Evolutionary conservation across 2,888 invertebrate species (phyloP), one percentile per base, ranked within the genome.

Genomic region (Leptarthrus brevirostris): DNA sequence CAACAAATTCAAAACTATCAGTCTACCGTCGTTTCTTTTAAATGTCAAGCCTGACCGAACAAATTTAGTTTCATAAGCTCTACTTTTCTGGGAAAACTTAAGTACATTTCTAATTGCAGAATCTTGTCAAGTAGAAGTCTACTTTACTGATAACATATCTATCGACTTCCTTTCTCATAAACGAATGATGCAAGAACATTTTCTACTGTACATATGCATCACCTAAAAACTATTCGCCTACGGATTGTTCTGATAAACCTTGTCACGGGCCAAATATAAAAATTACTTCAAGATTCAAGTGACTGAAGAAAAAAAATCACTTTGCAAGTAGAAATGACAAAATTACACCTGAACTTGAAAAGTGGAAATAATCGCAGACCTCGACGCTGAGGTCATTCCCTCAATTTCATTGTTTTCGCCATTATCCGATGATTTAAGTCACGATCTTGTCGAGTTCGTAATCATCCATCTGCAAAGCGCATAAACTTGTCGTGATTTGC

Each of bases 291-390:
- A 18, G 14, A 24, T 44, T 64, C n/a, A 64, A 64, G 40, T 40
- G 40, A 30, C 30, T 3, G 40, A 40, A 12, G 26, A 14, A 20
- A 36, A 36, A 26, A 64, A 44, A 44, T 44, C 24, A 24, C 64
- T 58, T 58, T 58, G 18, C 58, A 12, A 30, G 20, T 36, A 58
- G 20, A 58, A 64, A 64, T 47, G 44, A 47, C 47, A 64, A 44
- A 47, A 44, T 64, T 64, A 64, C 24, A 64, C 44, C 44, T 64
- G 64, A 64, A 64, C 64, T 64, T 64, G 64, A 64, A 64, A 64
- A 64, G n/a, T 22, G 24, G 58, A 64, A 44, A 34, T 36, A 10
- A 36, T 14, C 36, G 24, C 44, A 64, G 24, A 4, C 44, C 64
- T 64, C 44, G 40, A 44, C 18, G 44, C 22, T 64, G 64, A 64